phyloP scores from a whole-genome alignment of 92 coral and sea anemone species.

The Palythoa caribaeorum region DNA sequence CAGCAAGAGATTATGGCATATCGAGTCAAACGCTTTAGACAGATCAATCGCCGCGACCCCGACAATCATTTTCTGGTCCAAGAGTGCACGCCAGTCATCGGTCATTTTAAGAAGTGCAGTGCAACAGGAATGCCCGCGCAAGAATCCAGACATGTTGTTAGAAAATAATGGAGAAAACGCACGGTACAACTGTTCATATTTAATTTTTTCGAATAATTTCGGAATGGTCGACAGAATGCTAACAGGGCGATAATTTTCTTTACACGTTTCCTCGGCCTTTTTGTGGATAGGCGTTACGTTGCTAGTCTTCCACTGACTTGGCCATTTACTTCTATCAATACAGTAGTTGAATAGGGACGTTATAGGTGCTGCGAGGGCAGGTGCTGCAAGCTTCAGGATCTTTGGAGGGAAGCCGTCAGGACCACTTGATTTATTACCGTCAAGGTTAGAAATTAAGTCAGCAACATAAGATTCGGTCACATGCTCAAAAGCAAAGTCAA shows the following conservation, averaged over 20 bases:
- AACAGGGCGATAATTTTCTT: conserved; percentile 7
- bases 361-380: conserved; percentile 35
- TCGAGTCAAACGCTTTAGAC: conserved; percentile 61
- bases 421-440: conserved; percentile 30
- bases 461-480: conserved; percentile 32
- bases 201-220: conserved; percentile 9
- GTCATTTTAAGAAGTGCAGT: not conserved
- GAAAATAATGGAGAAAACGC: not conserved
- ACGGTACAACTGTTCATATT: conserved; percentile 17
- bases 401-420: conserved; percentile 33
- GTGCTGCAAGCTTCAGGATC: conserved; percentile 30
- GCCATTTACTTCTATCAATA: conserved; percentile 7
- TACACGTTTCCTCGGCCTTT: not conserved
- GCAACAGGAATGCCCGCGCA: too few species aligned
- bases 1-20: conserved; percentile 55
- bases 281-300: conserved; percentile 15
- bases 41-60: conserved; percentile 63
- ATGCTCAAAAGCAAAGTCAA: conserved; percentile 19
- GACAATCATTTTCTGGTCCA: conserved; percentile 27
- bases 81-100: not conserved
- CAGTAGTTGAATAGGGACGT: conserved; percentile 14
- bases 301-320: conserved; percentile 4
- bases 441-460: conserved; percentile 30
- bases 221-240: conserved; percentile 7
- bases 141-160: too few species aligned